Evolutionary conservation across 2,113 vertebrate genomes (phyloP).

Genomic region (Rhineura floridana): DNA sequence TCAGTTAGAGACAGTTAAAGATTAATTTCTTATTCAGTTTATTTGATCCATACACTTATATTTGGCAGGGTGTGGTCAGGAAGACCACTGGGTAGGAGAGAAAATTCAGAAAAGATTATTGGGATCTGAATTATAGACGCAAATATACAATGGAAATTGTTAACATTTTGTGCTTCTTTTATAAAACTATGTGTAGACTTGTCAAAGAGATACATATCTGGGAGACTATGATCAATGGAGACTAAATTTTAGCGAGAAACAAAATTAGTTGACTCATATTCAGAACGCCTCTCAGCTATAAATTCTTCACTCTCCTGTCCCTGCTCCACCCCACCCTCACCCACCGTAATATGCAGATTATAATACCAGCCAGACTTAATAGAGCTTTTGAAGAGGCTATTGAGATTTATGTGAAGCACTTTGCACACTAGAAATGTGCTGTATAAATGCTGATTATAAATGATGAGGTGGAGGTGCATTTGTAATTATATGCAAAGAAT

Average conservation of each 20-base stretch:
- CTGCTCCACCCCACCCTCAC: too few relatives aligned
- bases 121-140: background rate
- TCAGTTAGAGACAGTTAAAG: background rate
- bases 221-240: background rate
- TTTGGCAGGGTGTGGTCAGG: background rate
- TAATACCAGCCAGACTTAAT: too few relatives aligned
- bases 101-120: background rate
- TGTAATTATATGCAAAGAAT: too few relatives aligned
- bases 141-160: background rate
- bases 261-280: too few relatives aligned
- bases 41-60: slow-evolving; percentile 13
- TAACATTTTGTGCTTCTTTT: background rate
- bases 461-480: too few relatives aligned
- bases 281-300: too few relatives aligned
- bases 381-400: too few relatives aligned
- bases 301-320: too few relatives aligned
- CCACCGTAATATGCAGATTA: background rate
- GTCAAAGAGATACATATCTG: background rate
- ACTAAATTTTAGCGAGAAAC: background rate
- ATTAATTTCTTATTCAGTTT: slow-evolving; percentile 13
- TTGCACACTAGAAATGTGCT: too few relatives aligned
- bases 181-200: background rate
- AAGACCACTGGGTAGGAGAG: background rate
- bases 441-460: too few relatives aligned
- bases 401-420: too few relatives aligned